Base-by-base conservation (phyloP, 2,888 invertebrate species). In the Microctonus brassicae region DNA sequence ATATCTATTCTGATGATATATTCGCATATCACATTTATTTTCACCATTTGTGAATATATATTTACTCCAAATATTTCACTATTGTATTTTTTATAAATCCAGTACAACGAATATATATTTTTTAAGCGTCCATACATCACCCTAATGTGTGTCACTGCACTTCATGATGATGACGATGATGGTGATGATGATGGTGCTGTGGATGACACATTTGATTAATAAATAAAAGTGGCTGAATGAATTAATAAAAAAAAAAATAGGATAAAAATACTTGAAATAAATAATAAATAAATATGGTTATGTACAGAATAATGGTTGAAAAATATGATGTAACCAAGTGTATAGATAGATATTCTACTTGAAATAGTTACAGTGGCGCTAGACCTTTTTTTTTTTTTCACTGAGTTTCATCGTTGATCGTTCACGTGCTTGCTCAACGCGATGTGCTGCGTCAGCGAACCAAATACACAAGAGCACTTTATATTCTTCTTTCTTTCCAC, bases 361-460 rank as follows among this genome's bases (percentile, higher is more conserved):
- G 78, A 80, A 79, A 75, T 71, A 75, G 76, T 77, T 77, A 78
- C 75, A 73, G 34, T 29, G n/a, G 53, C 53, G 53, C 7, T 60
- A 70, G 72, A 73, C 72, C 74, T 57, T 72, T 75, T n/a, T n/a
- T n/a, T n/a, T n/a, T n/a, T n/a, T n/a, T n/a, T n/a, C n/a, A n/a
- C n/a, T n/a, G n/a, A n/a, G n/a, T n/a, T n/a, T n/a, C n/a, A n/a
- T n/a, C n/a, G n/a, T n/a, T n/a, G n/a, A n/a, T n/a, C n/a, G n/a
- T 76, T 76, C 75, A 75, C 71, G 74, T 67, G 64, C 74, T 47
- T 47, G 72, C 75, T 74, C 73, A 71, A 60, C 61, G 69, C 70
- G 34, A 29, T 53, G 69, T 76, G 78, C 78, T 78, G 77, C 72
- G 73, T 78, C 78, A 78, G 78, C 78, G 75, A 52, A 75, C 74